Evolutionary conservation across 2,888 invertebrate genomes (phyloP).

Genomic region (Nephrotoma guestfalica): DNA sequence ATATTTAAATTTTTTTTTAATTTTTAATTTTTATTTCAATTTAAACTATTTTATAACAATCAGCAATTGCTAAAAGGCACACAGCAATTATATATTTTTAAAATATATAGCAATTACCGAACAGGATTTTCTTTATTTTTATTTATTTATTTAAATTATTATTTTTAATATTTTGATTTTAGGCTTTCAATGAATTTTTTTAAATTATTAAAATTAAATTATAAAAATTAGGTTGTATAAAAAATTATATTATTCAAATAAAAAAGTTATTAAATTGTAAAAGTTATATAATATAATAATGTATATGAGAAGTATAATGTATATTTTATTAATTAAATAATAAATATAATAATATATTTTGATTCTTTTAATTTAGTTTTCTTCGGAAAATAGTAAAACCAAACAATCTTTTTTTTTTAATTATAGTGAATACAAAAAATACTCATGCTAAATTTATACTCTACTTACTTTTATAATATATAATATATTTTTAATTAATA

Average conservation of each 20-base stretch:
- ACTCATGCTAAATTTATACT: neutral
- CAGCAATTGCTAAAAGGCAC: constrained; percentile 72
- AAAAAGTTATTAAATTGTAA: neutral
- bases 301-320: neutral
- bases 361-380: neutral
- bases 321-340: neutral
- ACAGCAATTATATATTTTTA: constrained; percentile 54
- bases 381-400: neutral
- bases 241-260: neutral
- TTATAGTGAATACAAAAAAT: neutral
- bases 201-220: neutral
- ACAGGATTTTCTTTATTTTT: constrained; percentile 4
- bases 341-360: neutral
- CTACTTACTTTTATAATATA: neutral
- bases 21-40: neutral
- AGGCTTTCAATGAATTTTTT: neutral
- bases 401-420: neutral
- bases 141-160: constrained; percentile 10
- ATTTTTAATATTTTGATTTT: constrained; percentile 8
- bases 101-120: constrained; percentile 32
- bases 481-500: neutral
- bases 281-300: neutral
- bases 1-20: neutral
- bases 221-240: neutral
- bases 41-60: constrained; percentile 17